Base-by-base conservation (phyloP, 2,888 invertebrate genomes). In the Escarpia spicata region DNA sequence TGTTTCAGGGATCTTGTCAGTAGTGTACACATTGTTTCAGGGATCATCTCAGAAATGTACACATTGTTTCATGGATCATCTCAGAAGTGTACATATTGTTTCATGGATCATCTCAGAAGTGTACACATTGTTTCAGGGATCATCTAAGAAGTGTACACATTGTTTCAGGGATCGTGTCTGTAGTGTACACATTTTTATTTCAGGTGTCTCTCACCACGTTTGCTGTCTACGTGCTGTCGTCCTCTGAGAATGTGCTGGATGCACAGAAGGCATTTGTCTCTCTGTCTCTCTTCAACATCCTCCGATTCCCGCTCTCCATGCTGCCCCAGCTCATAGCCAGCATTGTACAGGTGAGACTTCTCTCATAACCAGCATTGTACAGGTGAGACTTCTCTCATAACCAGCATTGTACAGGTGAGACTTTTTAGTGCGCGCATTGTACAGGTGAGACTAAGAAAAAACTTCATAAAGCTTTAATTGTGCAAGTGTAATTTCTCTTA, bases 231-330 rank as follows among this genome's bases (percentile, higher is more conserved):
- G 97, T 98, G 95, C 97, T 98, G 95, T 95, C 95, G 94, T 93
- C 93, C 26, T 97, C 95, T 10, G 96, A 96, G 95, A 97, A 98
- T 97, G 96, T 98, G 94, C 97, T 99, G 96, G 98, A 98, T 95
- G 98, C 98, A 45, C 97, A 98, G 96, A 98, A 97, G 96, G 98
- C 98, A 93, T 98, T 99, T 97, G 98, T 99, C 92, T 98, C 98
- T 94, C 97, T 99, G 95, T 97, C 98, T 89, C 97, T 99, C 95
- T 99, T 99, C 97, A 98, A 98, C 97, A 97, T 98, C 95, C 97
- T 99, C 96, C 97, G 98, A 96, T 97, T 98, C 97, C 98, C 99
- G 93, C 97, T 99, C 97, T 98, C 98, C 95, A 97, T 98, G 96
- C 97, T 98, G 93, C 96, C 97, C 0, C 96, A 95, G 95, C 95